phyloP scores from a whole-genome alignment of 2,797 vertebrate genomes.

The Tapirus indicus region DNA sequence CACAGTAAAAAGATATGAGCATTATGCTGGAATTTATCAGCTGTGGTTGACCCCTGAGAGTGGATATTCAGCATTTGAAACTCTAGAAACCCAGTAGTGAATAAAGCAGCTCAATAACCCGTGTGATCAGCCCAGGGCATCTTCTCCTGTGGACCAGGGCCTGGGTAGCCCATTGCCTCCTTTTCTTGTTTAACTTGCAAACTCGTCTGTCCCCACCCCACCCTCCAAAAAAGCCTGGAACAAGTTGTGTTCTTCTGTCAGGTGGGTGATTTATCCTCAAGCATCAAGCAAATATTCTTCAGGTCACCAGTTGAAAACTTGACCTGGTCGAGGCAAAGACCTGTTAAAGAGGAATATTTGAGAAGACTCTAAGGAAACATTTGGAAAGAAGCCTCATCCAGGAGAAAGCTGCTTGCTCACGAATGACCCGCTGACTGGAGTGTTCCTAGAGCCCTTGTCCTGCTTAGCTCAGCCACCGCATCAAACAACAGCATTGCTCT shows the following conservation, averaged over 20 bases:
- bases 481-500: slow-evolving; percentile 18
- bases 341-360: not conserved
- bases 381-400: not conserved
- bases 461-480: not conserved
- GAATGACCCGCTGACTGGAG: not conserved
- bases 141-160: not conserved
- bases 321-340: not conserved
- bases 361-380: not conserved
- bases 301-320: not conserved
- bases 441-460: not conserved
- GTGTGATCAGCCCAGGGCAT: not conserved
- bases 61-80: not conserved
- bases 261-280: not conserved
- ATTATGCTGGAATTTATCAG: not conserved
- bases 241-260: not conserved
- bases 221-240: not conserved
- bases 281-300: slow-evolving; percentile 8
- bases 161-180: not conserved
- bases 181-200: not conserved
- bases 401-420: not conserved
- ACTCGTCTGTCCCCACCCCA: not conserved
- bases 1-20: not conserved
- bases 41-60: not conserved
- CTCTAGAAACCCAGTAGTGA: slow-evolving; percentile 26
- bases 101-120: not conserved